Evolutionary conservation across 2,797 vertebrate species (phyloP), one percentile per base, ranked within the genome.

Genomic region (Apogon hyalosoma): DNA sequence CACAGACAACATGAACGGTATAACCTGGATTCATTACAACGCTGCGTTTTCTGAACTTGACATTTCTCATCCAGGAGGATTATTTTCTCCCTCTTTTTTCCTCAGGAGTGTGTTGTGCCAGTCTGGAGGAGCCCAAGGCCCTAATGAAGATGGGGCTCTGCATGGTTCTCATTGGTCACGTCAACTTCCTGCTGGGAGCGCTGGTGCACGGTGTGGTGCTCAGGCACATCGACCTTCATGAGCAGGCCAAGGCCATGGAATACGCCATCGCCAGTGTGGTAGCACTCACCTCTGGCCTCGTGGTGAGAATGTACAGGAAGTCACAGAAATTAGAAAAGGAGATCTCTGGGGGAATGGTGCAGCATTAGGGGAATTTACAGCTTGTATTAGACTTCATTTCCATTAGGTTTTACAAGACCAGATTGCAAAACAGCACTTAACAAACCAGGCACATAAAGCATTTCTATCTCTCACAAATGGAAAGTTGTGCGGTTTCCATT

Each of bases 81-180:
- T 2, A 13, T 49, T 14, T 0, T 2, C 28, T 46, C 9, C 14
- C 13, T 14, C 11, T 1, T 11, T n/a, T 5, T 2, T 58, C 7
- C 7, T 5, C 68, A 94, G 92, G 90, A 60, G 3, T 87, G 66
- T 93, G 89, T 69, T 92, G 92, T 87, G 91, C 82, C 57, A 81
- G 70, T 73, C 91, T 93, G 24, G 84, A 93, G 31, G 86, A 92
- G 0, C 73, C 90, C 56, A 91, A 87, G 77, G 70, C 88, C 68
- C 87, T 98, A 80, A 97, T 97, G 97, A 98, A 96, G 88, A 94
- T 94, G 0, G 97, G 97, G 0, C 94, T 99, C 61, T 89, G 94
- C 84, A 84, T 96, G 87, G 92, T 98, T 60, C 91, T 98, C 39
- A 16, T 95, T 0, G 96, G 97, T 2, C 97, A 99, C 8, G 74